Base-by-base conservation (phyloP, 2,113 vertebrate species). In the Neolamprologus hecqui region DNA sequence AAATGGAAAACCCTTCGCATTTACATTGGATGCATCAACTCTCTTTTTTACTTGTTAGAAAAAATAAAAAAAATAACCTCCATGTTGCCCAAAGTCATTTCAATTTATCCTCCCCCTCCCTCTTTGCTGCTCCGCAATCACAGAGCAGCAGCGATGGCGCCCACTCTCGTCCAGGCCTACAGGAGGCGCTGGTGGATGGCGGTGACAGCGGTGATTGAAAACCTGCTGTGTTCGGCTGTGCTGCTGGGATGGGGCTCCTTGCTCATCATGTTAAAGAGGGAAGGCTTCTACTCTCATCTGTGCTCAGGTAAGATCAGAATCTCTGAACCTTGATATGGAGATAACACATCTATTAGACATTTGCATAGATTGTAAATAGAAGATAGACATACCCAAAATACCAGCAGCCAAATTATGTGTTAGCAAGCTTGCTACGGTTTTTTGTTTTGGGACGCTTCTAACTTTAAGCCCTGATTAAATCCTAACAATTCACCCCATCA, bases 131-230 rank as follows among this genome's bases (percentile, higher is more conserved):
- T 55, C 60, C 21, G n/a, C 21, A 11, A 4, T 45, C 49, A n/a
- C 45, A 86, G 82, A 93, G 87, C 88, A 91, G 90, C 90, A 83
- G 86, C n/a, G 68, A 97, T 98, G 97, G 96, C 95, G 6, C 97
- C 97, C 19, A 96, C 97, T 35, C 95, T 97, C 13, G 6, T 94
- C 54, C 96, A 95, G 95, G 97, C 98, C 7, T 97, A 96, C 93
- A 86, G 85, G 58, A 94, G 98, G 91, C 97, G 98, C 86, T 98
- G 98, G 97, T 98, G 97, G 97, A 98, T 98, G 97, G 98, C 97
- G 0, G 91, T 96, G 91, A 97, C 97, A 0, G 98, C 97, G 0
- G 96, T 98, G 65, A 40, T 98, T 81, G 98, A 98, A 89, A 98
- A 98, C 85, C 96, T 98, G 83, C 96, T 97, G 89, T 98, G 98